Conservation (phyloP, 2,113 vertebrate genomes). For the Poecilia latipinna region DNA sequence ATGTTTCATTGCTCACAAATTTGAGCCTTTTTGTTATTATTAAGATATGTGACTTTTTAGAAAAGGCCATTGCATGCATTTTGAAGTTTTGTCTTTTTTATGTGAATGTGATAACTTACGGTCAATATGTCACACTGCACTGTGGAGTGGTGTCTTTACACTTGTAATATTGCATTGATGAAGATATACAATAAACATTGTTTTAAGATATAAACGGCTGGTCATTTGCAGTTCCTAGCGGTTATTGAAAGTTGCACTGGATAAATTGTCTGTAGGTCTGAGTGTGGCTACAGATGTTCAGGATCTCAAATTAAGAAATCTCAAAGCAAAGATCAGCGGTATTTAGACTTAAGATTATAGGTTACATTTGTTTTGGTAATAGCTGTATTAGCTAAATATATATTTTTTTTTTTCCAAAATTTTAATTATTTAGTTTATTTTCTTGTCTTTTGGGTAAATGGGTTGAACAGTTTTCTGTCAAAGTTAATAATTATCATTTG, state of each 20-base stretch:
- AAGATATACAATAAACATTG: constrained; percentile 41
- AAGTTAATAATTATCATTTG: too few species aligned
- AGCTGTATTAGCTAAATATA: not conserved
- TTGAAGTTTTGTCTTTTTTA: not conserved
- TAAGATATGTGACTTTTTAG: constrained; percentile 20
- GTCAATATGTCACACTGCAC: constrained; percentile 50
- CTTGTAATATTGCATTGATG: constrained; percentile 10
- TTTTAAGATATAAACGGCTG: constrained; percentile 28
- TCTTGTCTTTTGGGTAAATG: not conserved
- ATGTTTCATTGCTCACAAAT: constrained; percentile 24
- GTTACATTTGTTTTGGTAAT: not conserved
- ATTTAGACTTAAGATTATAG: not conserved
- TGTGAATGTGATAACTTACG: constrained; percentile 10
- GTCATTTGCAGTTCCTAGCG: not conserved
- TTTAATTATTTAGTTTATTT: not conserved
- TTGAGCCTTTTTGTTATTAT: constrained; percentile 20
- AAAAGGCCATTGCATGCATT: constrained; percentile 49
- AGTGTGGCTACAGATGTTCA: not conserved
- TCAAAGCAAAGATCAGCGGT: not conserved
- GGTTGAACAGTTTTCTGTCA: not conserved
- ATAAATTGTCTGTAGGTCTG: not conserved
- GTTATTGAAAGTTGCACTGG: too few species aligned
- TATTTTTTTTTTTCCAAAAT: not conserved
- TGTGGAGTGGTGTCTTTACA: constrained; percentile 36
- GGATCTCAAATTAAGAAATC: not conserved